Percentiles rank a stretch among this genome's conserved stretches.
Conservation (phyloP, 1,140 invertebrate genomes). For the Choristoneura fumiferana region DNA sequence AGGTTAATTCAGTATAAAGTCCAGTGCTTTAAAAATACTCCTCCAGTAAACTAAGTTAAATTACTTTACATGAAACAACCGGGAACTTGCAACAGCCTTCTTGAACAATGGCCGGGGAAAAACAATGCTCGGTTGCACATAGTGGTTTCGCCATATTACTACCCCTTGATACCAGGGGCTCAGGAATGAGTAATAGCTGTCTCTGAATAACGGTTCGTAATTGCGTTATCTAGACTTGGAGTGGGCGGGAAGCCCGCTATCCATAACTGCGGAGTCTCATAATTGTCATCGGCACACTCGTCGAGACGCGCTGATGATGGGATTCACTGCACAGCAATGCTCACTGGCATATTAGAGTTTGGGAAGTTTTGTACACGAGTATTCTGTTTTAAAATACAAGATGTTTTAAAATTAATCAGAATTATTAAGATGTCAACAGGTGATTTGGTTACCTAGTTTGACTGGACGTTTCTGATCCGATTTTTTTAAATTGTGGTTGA, state of each 20-base stretch:
- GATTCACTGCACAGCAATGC: slow-evolving; percentile 2
- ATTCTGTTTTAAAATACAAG: too few relatives aligned
- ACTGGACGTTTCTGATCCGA: too few relatives aligned
- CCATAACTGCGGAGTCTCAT: slow-evolving; percentile 59
- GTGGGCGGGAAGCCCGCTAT: slow-evolving; percentile 49
- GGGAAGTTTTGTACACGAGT: too few relatives aligned
- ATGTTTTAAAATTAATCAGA: too few relatives aligned
- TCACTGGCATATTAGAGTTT: slow-evolving; percentile 1
- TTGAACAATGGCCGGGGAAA: neutral
- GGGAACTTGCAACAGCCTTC: neutral
- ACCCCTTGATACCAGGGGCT: slow-evolving; percentile 52
- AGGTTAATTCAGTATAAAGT: neutral
- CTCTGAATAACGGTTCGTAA: slow-evolving; percentile 67
- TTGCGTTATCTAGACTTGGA: slow-evolving; percentile 65
- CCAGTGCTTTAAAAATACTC: neutral
- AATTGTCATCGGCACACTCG: slow-evolving; percentile 58
- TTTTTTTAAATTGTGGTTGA: too few relatives aligned
- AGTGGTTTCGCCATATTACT: slow-evolving; percentile 6
- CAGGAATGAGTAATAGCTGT: slow-evolving; percentile 66
- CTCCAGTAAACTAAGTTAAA: neutral
- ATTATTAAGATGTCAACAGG: too few relatives aligned
- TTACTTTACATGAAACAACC: neutral
- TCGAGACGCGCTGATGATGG: slow-evolving; percentile 3
- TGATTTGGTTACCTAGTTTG: too few relatives aligned
- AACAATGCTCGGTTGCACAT: neutral